Evolutionary conservation across 37 sponge, comb jelly and placozoan species (phyloP), one percentile per base, ranked within the genome.

Genomic region (Agelas oroides): DNA sequence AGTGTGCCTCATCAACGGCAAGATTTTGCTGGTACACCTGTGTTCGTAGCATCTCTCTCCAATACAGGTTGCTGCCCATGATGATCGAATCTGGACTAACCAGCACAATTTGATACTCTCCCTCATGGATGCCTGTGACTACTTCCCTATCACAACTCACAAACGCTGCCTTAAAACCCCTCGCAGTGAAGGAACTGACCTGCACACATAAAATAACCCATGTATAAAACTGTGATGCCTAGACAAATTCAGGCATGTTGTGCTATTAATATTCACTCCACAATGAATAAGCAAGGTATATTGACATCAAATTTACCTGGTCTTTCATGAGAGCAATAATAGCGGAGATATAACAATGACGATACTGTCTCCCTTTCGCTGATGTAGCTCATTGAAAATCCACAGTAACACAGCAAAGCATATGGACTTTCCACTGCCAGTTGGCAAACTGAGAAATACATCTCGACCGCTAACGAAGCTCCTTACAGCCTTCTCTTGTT

Each of bases 271-370:
- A n/a, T n/a, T n/a, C n/a, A n/a, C n/a, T n/a, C n/a, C n/a, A n/a
- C n/a, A n/a, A n/a, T n/a, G n/a, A n/a, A n/a, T n/a, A n/a, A n/a
- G n/a, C n/a, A n/a, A n/a, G n/a, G 15, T 19, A 84, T 56, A 75
- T 25, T 40, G 23, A 31, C 56, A 58, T 65, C 76, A 41, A 66
- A 19, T 31, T 5, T 33, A 84, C 76, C 61, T 84, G 84, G 34
- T 73, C 75, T 83, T 72, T 59, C 75, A 83, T 83, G 31, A 83
- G 25, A 73, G 71, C 30, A 38, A 71, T 60, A 23, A n/a, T n/a
- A 83, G 65, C 23, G 84, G 76, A 63, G 76, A 75, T 20, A 84
- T 60, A 38, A 84, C 76, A 34, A 84, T 62, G 24, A 63, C 84
- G 16, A 84, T 84, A 21, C 72, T 55, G 8, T 52, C n/a, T 37